Percentiles rank a stretch among this genome's conserved stretches.
Evolutionary conservation across 2,797 vertebrate species (phyloP).

Genomic region (Rhodeus uyekii): DNA sequence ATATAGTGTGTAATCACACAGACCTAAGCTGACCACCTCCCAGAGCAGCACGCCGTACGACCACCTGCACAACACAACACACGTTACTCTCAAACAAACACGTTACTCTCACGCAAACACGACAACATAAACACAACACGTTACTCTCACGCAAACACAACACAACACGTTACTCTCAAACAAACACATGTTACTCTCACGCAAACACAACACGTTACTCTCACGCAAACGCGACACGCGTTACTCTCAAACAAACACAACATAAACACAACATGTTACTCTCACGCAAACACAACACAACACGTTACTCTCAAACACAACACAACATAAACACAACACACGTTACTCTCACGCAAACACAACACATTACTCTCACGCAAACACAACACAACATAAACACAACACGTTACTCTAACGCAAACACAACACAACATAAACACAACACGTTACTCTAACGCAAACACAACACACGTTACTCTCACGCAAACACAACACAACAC

Average conservation of each 20-base stretch:
- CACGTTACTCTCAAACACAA: not conserved
- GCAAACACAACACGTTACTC: not conserved
- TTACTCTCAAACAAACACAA: not conserved
- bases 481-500: not conserved
- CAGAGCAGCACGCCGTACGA: constrained; percentile 86
- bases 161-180: too few species aligned
- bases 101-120: too few species aligned
- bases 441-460: not conserved
- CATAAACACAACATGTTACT: not conserved
- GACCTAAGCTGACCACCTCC: constrained; percentile 90
- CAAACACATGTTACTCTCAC: too few species aligned
- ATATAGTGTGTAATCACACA: too few species aligned
- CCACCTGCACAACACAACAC: constrained; percentile 73
- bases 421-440: not conserved
- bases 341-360: too few species aligned
- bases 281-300: not conserved
- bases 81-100: not conserved
- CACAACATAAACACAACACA: not conserved
- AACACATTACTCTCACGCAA: too few species aligned
- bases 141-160: too few species aligned
- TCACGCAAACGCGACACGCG: not conserved
- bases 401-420: not conserved
- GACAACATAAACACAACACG: too few species aligned
- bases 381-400: too few species aligned
- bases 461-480: not conserved